Evolutionary conservation across 1,140 invertebrate species (phyloP), one percentile per base, ranked within the genome.

Genomic region (Diabrotica undecimpunctata): DNA sequence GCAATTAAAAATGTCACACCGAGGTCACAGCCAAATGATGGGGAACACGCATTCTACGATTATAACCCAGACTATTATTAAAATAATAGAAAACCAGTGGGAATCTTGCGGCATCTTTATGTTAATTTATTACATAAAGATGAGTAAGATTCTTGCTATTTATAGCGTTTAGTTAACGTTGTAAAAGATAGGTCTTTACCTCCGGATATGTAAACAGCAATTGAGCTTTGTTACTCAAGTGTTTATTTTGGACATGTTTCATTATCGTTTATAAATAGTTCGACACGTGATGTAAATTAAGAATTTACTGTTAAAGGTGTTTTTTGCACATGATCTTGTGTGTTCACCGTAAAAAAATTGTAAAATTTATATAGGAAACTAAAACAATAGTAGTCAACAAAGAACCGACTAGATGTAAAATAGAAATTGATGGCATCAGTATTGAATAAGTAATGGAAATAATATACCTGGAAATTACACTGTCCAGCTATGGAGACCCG

Each of bases 131-230:
- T 55, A 55, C 9, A 55, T n/a, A 55, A 55, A 55, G 54, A 11
- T 55, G 54, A 55, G 13, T 55, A 55, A 55, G 13, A 35, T 55
- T 55, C 36, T n/a, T 25, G 25, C 54, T 55, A 55, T 55, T 55
- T 55, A 55, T 55, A 55, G 54, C 14, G 14, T 55, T 10, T 13
- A 10, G 54, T 55, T 55, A 13, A 55, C 14, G 5, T 35, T 55
- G 13, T 8, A 10, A 55, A 35, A 55, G 25, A 25, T 25, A 25
- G 25, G 25, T 25, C 25, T 25, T 25, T 25, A 25, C 25, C 25
- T 25, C 25, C 25, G 25, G 25, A 25, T 25, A 25, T 25, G 25
- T 25, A 25, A 25, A 25, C 25, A 25, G 25, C 25, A 55, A 35
- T 25, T 14, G 54, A 6, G 54, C 36, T 6, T 25, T 25, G n/a